Evolutionary conservation across 2,113 vertebrate species (phyloP).

Genomic region (Archocentrus centrarchus): DNA sequence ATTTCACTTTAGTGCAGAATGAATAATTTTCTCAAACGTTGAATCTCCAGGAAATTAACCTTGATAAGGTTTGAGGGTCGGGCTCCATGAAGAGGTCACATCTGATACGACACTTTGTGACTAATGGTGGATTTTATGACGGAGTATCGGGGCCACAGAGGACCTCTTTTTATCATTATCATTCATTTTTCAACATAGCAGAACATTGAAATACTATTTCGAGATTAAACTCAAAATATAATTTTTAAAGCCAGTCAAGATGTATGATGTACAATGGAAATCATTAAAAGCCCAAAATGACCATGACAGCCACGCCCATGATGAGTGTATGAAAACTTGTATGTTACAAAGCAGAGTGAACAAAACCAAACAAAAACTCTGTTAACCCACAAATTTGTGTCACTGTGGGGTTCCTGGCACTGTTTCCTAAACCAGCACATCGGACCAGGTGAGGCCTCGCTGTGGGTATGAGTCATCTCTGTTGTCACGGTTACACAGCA

Average conservation of each 20-base stretch:
- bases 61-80: no score
- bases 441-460: conserved; percentile 42
- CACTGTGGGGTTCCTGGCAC: neutral
- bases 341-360: neutral
- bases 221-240: no score
- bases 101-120: no score
- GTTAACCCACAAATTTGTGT: neutral
- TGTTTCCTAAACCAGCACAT: neutral
- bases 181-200: no score
- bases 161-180: no score
- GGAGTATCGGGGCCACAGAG: no score
- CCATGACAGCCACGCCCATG: neutral
- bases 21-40: no score
- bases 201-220: no score
- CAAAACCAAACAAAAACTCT: neutral
- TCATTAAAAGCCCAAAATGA: neutral
- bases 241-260: neutral
- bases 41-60: no score
- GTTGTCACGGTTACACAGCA: conserved; percentile 28
- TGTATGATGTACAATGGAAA: neutral
- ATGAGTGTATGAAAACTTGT: neutral
- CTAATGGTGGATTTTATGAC: no score
- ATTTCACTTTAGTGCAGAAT: no score
- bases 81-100: no score
- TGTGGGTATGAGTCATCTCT: neutral